Evolutionary conservation across 2,888 invertebrate genomes (phyloP), one percentile per base, ranked within the genome.

Genomic region (Pachycephus smyrnensis): DNA sequence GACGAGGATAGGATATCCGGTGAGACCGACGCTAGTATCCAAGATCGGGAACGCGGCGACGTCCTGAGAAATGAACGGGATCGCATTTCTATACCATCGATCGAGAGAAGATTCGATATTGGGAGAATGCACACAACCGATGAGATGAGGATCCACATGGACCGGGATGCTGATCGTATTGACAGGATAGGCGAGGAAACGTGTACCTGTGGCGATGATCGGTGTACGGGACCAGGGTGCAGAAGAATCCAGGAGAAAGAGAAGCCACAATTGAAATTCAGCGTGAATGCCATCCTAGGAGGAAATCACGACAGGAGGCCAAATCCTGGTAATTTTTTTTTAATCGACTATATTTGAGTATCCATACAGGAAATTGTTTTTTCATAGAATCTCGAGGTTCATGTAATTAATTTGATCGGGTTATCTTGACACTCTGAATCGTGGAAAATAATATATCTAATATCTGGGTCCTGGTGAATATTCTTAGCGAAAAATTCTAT

Each of bases 251-350:
- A 90, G 84, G 89, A 90, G 82, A 91, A 91, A 83, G 91, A 91
- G 80, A 97, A 97, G 88, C 97, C 97, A 32, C 94, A 96, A 89
- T 93, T 97, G 87, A 97, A 97, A 92, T 98, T 98, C 92, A 97
- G 97, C 94, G 97, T 98, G 82, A 97, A 96, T 93, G 97, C 97
- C 73, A 98, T 98, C 86, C 93, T 98, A 87, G 97, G 97, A 1
- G 93, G 93, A 82, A 94, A 95, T 85, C 91, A 93, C 82, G 89
- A 91, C 80, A 88, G 89, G 83, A 87, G 91, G 81, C 89, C 90
- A 33, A 90, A 89, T 86, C 85, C 89, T 81, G 91, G 91, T 91
- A 89, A 88, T 71, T 33, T 31, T 69, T 69, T 32, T n/a, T 69
- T 11, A 15, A 6, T 33, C n/a, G 0, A 71, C 9, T 3, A 31